Evolutionary conservation across 2,113 vertebrate species (phyloP).

Genomic region (Grammatotria lemairii): DNA sequence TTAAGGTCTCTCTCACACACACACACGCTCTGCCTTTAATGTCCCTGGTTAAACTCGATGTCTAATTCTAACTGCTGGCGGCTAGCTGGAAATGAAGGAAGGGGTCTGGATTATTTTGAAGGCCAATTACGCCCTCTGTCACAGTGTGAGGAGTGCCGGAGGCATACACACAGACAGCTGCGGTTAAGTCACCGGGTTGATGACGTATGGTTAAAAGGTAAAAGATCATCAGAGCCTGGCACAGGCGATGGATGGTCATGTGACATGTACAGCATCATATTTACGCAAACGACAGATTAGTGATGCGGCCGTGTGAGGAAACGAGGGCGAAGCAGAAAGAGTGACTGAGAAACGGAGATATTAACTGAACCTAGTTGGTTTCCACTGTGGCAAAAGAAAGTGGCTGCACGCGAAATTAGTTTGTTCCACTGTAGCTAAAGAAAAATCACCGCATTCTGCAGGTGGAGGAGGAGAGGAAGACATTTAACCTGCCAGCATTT

Average conservation of each 20-base stretch:
- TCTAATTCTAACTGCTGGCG: slow-evolving; percentile 40
- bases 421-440: background rate
- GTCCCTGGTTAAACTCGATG: slow-evolving; percentile 15
- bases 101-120: slow-evolving; percentile 60
- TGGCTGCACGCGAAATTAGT: background rate
- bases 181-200: background rate
- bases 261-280: slow-evolving; percentile 15
- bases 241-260: background rate
- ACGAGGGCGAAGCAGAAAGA: background rate
- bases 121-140: slow-evolving; percentile 62
- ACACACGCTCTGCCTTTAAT: slow-evolving; percentile 8
- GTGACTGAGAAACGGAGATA: background rate
- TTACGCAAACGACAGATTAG: slow-evolving; percentile 16
- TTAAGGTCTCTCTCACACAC: background rate
- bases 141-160: slow-evolving; percentile 27
- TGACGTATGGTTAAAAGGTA: background rate
- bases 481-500: background rate
- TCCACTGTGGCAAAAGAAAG: background rate
- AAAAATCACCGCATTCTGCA: background rate
- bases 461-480: background rate
- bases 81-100: slow-evolving; percentile 32
- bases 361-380: background rate
- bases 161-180: slow-evolving; percentile 19
- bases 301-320: background rate
- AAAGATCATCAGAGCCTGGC: slow-evolving; percentile 20